Evolutionary conservation across 2,888 invertebrate species (phyloP), one percentile per base, ranked within the genome.

Genomic region (Criorhina ranunculi): DNA sequence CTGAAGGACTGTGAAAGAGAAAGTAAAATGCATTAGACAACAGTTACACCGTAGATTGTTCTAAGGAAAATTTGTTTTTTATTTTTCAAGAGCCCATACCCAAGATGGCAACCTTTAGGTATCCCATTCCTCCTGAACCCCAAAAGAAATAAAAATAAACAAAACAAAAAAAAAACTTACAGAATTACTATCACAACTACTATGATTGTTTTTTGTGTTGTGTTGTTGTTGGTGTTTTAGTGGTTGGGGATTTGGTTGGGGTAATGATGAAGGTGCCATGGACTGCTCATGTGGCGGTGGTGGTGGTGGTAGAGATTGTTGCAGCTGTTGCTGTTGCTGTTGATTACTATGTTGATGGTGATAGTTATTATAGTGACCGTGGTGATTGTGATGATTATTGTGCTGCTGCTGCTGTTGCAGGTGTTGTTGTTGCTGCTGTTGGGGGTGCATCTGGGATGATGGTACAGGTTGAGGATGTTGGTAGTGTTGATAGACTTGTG

Each of bases 1-100:
- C 91, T 90, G 87, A 90, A 91, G 87, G 91, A 90, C 92, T 92
- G 88, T 49, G 87, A 77, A 79, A 82, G 87, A 87, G 86, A 64
- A 80, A 29, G 86, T 57, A 64, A 33, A 67, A 35, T 3, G 42
- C 6, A 64, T 62, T 31, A 53, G 11, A 46, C 33, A 35, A 9
- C 11, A 35, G 11, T 31, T 11, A 3, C n/a, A 59, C 0, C n/a
- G n/a, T n/a, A n/a, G n/a, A n/a, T n/a, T n/a, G n/a, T n/a, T n/a
- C n/a, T n/a, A n/a, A n/a, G n/a, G n/a, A n/a, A n/a, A n/a, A 11
- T n/a, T 8, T 40, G 9, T 31, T 33, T 40, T 44, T 15, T 62
- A 3, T 29, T 15, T 46, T n/a, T 33, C n/a, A 59, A 53, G 12
- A 55, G 29, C 17, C n/a, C 59, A 42, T 29, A 55, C 33, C 62